Conservation (phyloP, 2,113 vertebrate species). For the Nycticebus coucang region DNA sequence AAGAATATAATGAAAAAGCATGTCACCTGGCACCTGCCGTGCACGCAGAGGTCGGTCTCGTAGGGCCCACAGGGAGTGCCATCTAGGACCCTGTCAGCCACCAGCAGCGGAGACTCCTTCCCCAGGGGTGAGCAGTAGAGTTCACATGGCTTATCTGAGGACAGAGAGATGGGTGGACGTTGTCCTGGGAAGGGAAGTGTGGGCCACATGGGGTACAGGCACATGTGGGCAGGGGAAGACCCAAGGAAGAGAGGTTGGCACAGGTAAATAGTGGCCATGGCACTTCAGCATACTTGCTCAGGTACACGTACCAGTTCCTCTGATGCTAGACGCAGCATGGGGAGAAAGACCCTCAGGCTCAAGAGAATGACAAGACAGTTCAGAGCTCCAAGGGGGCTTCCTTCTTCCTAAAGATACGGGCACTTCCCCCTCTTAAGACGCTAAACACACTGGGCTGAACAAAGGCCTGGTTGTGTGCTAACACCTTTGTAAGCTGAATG, state of each 20-base stretch:
- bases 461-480: neutral
- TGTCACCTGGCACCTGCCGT: constrained; percentile 95
- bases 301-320: neutral
- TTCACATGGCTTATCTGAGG: constrained; percentile 94
- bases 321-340: neutral
- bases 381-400: neutral
- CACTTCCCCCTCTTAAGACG: neutral
- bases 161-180: constrained; percentile 50
- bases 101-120: constrained; percentile 89
- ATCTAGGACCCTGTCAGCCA: constrained; percentile 94
- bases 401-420: neutral
- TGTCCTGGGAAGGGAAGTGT: neutral
- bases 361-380: accelerated
- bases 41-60: constrained; percentile 95
- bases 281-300: neutral
- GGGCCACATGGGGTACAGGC: neutral
- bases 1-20: constrained; percentile 60
- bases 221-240: accelerated
- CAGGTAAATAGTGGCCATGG: neutral
- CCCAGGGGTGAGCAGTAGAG: constrained; percentile 93
- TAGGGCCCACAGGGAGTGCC: constrained; percentile 97
- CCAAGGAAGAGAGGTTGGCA: neutral
- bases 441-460: neutral
- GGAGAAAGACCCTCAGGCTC: neutral
- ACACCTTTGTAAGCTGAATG: neutral